phyloP scores from a whole-genome alignment of 2,113 vertebrate genomes.

The Phalacrocorax aristotelis region DNA sequence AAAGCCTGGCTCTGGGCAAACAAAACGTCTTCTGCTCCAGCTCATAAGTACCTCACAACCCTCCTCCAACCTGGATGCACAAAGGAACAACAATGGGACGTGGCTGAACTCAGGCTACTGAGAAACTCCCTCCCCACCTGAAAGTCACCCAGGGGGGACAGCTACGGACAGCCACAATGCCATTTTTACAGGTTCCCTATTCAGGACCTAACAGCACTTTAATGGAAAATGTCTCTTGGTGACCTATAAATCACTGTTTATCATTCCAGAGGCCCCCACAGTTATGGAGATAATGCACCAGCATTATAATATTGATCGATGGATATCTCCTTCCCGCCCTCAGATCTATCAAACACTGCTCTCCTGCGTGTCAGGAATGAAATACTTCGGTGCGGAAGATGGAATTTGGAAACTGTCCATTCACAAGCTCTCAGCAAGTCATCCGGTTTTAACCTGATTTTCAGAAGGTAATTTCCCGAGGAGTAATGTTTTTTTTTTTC shows the following conservation, averaged over 20 bases:
- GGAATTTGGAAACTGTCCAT: not conserved
- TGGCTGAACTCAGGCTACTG: not conserved
- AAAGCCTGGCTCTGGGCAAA: not conserved
- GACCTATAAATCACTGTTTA: not conserved
- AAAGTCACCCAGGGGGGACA: not conserved
- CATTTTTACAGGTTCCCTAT: not conserved
- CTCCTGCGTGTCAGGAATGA: not conserved
- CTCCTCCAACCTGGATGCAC: not conserved
- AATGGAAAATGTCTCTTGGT: not conserved
- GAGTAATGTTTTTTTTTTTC: not conserved
- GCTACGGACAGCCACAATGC: no score
- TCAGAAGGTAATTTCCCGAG: conserved; percentile 6
- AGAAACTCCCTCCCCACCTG: not conserved
- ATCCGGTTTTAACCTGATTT: not conserved
- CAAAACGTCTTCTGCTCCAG: not conserved
- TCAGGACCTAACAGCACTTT: not conserved
- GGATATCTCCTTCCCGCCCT: not conserved
- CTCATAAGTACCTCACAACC: not conserved
- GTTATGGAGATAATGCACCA: not conserved
- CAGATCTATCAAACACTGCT: not conserved
- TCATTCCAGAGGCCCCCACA: not conserved
- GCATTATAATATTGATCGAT: not conserved
- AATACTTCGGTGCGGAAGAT: not conserved
- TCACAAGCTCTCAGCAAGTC: not conserved
- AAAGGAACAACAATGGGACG: not conserved